These are phyloP conservation scores for Orbicella faveolata DNA, from an alignment of 64 coral and sea anemone genomes.

Conservation along the genomic window DNA sequence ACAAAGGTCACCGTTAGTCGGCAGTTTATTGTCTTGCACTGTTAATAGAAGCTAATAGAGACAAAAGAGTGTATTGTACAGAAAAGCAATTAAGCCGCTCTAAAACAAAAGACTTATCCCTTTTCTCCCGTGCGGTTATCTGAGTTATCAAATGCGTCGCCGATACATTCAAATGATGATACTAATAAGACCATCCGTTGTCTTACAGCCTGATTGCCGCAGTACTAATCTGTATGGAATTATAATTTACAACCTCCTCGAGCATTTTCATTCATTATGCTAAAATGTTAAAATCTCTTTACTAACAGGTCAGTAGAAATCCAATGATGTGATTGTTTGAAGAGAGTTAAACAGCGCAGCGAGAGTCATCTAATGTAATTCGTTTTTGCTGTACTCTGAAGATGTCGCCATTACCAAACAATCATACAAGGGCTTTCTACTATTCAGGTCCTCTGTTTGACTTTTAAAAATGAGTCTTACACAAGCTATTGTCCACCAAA, in stretches of 20 bases:
- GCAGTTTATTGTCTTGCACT: neutral
- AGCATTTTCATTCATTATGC: neutral
- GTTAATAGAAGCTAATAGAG: neutral
- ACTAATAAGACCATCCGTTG: neutral
- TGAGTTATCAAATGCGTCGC: neutral
- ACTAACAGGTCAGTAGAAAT: neutral
- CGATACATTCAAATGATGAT: neutral
- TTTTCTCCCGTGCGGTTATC: neutral
- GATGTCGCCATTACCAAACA: too few species aligned
- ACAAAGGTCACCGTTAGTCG: neutral
- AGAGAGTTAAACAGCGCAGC: neutral
- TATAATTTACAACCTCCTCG: neutral
- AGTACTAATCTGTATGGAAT: neutral
- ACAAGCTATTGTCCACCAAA: too few species aligned
- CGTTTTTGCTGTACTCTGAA: too few species aligned
- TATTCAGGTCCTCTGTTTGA: too few species aligned
- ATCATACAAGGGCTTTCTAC: too few species aligned
- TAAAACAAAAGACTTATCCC: neutral
- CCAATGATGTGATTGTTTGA: neutral
- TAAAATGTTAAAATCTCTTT: neutral
- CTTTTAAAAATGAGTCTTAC: too few species aligned
- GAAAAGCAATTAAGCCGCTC: neutral
- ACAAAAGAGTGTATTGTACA: constrained; percentile 7
- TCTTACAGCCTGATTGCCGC: neutral
- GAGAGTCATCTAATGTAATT: neutral